Evolutionary conservation across 2,113 vertebrate genomes (phyloP).

Genomic region (Rhagologus leucostigma): DNA sequence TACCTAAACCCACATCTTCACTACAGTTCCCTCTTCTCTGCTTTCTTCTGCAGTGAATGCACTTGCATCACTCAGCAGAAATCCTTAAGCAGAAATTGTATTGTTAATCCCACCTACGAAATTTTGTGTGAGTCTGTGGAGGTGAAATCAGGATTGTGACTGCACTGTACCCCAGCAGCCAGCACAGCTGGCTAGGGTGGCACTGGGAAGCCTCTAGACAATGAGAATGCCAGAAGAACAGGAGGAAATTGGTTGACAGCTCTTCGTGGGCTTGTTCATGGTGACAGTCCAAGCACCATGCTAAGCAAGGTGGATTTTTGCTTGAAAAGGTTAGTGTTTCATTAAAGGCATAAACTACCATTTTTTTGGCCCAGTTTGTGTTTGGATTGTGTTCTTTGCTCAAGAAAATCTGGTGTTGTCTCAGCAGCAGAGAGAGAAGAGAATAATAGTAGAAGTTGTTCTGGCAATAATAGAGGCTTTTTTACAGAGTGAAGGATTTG

Average conservation of each 20-base stretch:
- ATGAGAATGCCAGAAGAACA: background rate
- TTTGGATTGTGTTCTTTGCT: background rate
- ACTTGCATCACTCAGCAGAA: background rate
- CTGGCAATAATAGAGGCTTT: background rate
- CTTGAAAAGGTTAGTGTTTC: background rate
- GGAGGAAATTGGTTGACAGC: background rate
- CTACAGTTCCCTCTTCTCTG: background rate
- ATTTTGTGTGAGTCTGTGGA: background rate
- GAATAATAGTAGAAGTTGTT: background rate
- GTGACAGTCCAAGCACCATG: accelerated
- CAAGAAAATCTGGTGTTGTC: background rate
- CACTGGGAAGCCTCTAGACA: background rate
- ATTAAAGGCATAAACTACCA: background rate
- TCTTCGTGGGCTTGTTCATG: background rate
- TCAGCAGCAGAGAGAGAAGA: background rate
- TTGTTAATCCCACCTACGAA: background rate
- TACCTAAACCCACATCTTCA: background rate
- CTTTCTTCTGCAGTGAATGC: background rate
- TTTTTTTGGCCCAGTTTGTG: background rate
- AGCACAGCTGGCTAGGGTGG: background rate
- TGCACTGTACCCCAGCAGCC: background rate
- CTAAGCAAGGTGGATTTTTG: background rate
- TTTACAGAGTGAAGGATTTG: background rate
- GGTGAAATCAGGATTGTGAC: background rate
- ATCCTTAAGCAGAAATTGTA: background rate